A percentile compares a stretch with the other conserved stretches of the same genome.
Evolutionary conservation across 2,888 invertebrate species (phyloP).

Genomic region (Omphaloscelis lunosa): DNA sequence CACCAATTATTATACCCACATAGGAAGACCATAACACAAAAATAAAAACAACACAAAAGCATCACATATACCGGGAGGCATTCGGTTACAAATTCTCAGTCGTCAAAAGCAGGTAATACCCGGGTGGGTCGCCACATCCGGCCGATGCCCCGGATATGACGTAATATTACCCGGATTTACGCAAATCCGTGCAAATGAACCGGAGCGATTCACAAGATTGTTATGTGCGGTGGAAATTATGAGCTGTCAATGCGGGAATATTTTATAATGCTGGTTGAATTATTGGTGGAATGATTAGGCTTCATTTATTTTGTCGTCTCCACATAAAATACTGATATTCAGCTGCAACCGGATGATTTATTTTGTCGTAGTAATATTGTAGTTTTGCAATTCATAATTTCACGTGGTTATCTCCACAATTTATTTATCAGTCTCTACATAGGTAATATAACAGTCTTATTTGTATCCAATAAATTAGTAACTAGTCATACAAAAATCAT

Average conservation of each 20-base stretch:
- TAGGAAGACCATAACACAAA: background rate
- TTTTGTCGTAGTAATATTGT: too few species aligned
- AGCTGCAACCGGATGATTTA: too few species aligned
- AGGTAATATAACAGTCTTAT: too few species aligned
- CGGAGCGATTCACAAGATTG: slow-evolving; percentile 3
- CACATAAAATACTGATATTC: too few species aligned
- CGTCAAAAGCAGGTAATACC: background rate
- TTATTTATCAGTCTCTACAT: too few species aligned
- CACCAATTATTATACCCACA: background rate
- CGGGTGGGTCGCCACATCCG: slow-evolving; percentile 26
- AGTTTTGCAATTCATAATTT: too few species aligned
- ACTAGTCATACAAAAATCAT: too few species aligned
- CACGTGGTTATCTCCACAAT: too few species aligned
- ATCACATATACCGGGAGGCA: background rate
- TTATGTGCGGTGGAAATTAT: background rate
- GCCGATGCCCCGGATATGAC: slow-evolving; percentile 3
- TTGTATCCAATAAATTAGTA: too few species aligned
- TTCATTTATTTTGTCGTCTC: too few species aligned
- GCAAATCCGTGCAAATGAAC: slow-evolving; percentile 19
- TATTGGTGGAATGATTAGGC: background rate
- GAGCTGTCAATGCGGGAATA: background rate
- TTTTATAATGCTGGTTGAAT: background rate
- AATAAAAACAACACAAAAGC: background rate
- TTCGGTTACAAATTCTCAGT: slow-evolving; percentile 5
- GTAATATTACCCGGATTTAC: slow-evolving; percentile 13